Evolutionary conservation across 2,113 vertebrate species (phyloP).

Genomic region (Gorsachius goisagi): DNA sequence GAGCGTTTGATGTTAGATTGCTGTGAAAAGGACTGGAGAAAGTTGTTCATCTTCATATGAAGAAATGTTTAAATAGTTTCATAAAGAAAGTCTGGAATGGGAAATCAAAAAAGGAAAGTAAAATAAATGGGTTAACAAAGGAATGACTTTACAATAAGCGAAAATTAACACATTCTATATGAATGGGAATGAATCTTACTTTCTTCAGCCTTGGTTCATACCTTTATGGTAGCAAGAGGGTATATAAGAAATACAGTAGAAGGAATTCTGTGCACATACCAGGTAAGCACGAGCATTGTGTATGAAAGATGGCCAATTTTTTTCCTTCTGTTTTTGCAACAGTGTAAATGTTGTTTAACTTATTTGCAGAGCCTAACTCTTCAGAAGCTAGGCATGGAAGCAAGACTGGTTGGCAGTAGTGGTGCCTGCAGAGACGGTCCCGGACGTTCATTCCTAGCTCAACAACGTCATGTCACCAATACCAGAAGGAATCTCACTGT

Average conservation of each 20-base stretch:
- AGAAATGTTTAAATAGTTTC: neutral
- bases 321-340: neutral
- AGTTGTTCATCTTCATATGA: neutral
- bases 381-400: constrained; percentile 92
- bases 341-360: neutral
- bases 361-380: constrained; percentile 85
- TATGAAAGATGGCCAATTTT: rapidly evolving
- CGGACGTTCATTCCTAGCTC: constrained; percentile 89
- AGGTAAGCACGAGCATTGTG: neutral
- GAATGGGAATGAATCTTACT: neutral
- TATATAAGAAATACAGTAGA: neutral
- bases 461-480: constrained; percentile 91
- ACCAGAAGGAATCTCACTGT: constrained; percentile 83
- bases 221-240: neutral
- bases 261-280: rapidly evolving
- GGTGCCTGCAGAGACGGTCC: constrained; percentile 66
- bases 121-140: neutral
- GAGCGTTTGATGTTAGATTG: rapidly evolving
- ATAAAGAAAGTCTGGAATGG: neutral
- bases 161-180: neutral
- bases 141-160: neutral
- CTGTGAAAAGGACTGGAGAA: neutral
- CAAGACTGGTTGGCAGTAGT: constrained; percentile 80
- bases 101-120: neutral
- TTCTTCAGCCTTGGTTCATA: neutral